Evolutionary conservation across 1,140 invertebrate genomes (phyloP).

Genomic region (Drosophila truncata): DNA sequence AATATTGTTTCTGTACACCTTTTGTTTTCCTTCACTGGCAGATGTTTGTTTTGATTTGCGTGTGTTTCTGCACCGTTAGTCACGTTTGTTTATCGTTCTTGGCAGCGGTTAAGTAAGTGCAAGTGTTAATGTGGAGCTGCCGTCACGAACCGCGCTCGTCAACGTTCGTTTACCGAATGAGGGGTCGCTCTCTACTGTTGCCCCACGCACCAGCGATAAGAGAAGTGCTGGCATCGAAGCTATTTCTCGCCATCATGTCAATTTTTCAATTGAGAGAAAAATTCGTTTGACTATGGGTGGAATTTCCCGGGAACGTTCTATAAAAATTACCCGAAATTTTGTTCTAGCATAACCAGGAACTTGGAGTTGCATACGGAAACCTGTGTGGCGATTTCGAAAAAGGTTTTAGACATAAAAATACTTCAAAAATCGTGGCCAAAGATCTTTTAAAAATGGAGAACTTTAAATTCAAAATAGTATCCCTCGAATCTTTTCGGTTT

Average conservation of each 20-base stretch:
- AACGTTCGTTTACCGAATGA: slow-evolving; percentile 54
- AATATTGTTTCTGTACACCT: slow-evolving; percentile 29
- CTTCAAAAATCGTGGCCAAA: neutral
- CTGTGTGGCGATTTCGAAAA: too few species aligned
- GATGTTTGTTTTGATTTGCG: slow-evolving; percentile 48
- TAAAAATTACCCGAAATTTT: too few species aligned
- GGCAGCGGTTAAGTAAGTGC: slow-evolving; percentile 2
- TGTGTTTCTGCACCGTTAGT: slow-evolving; percentile 27
- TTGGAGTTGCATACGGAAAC: too few species aligned
- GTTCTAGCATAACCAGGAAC: neutral
- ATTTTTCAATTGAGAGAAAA: neutral
- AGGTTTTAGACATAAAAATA: too few species aligned
- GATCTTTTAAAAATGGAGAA: neutral
- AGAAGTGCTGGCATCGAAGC: neutral
- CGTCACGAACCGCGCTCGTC: slow-evolving; percentile 49
- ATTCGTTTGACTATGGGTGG: neutral
- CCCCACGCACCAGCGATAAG: slow-evolving; percentile 6
- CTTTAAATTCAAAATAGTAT: neutral
- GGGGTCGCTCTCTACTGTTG: slow-evolving; percentile 3
- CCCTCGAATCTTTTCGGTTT: neutral
- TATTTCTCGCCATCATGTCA: neutral
- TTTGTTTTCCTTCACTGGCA: slow-evolving; percentile 35
- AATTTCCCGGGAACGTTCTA: neutral
- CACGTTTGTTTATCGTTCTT: slow-evolving; percentile 56
- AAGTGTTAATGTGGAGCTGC: slow-evolving; percentile 10